Base-by-base conservation (phyloP, 2,797 vertebrate species). In the Molossus molossus region DNA sequence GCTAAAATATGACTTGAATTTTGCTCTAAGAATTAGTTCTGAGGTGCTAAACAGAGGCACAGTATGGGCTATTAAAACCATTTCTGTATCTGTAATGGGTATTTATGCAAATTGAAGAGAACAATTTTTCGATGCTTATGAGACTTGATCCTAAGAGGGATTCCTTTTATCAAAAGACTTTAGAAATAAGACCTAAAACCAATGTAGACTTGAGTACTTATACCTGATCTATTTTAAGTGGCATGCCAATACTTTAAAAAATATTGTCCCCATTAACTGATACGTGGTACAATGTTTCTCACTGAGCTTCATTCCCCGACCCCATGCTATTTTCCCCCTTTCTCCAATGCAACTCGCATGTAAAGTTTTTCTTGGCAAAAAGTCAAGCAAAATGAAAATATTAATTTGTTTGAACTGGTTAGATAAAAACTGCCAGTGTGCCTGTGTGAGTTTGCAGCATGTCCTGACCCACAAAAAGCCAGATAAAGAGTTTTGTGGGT, bases 1-100 rank as follows among this genome's bases (percentile, higher is more conserved):
- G 21, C n/a, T 58, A 81, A 75, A 92, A 25, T 3, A 64, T 55
- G 76, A 81, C 50, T 95, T 95, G 62, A 64, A 73, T 87, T 55
- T 76, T 75, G 77, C 86, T 89, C 25, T 62, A 94, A 92, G 58
- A 67, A 80, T 90, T 83, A 62, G 3, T 91, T 92, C n/a, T 62
- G 17, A 73, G 20, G 88, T 87, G 50, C 48, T 91, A 87, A 86
- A 45, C 53, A 85, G 50, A 92, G 69, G n/a, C 9, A 81, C 48
- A 82, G 0, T 23, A 37, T 50, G 11, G 9, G 55, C 67, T 53
- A 17, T 57, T 58, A 21, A 37, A 70, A 40, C 13, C 11, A n/a
- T 69, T 84, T 92, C 57, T 65, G 3, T 75, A 40, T 67, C 8
- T 50, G 0, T 53, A 21, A 67, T 55, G 89, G 21, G 37, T 40